Evolutionary conservation across 2,888 invertebrate species (phyloP).

Genomic region (Acholoe squamosa): DNA sequence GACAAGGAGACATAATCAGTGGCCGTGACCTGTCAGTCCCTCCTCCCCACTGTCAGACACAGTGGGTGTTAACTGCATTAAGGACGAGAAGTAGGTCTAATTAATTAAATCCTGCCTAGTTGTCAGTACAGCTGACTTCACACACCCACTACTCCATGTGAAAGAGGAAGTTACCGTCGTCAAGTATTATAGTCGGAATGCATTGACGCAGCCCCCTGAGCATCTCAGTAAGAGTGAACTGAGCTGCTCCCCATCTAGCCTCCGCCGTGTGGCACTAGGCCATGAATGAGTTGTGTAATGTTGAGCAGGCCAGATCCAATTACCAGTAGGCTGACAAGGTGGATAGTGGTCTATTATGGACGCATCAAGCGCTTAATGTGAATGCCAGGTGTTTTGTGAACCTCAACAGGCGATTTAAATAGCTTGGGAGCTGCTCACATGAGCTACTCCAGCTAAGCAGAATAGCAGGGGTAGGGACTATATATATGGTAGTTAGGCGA

Average conservation of each 20-base stretch:
- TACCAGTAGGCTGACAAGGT: not conserved
- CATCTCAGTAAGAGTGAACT: not conserved
- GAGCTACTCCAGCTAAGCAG: too few relatives aligned
- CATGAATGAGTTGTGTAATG: not conserved
- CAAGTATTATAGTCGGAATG: not conserved
- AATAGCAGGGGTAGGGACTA: too few relatives aligned
- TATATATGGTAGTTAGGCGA: too few relatives aligned
- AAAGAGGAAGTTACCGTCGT: not conserved
- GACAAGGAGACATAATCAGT: too few relatives aligned
- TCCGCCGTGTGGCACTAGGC: not conserved
- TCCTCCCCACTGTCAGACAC: conserved; percentile 2
- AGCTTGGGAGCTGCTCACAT: not conserved
- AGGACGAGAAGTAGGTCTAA: not conserved
- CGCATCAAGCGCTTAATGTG: not conserved
- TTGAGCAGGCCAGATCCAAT: conserved; percentile 8
- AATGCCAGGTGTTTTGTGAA: conserved; percentile 12
- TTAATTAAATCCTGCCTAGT: conserved; percentile 22
- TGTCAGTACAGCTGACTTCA: not conserved
- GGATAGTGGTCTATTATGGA: not conserved
- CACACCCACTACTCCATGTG: not conserved
- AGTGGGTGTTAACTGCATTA: conserved; percentile 9
- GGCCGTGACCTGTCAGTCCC: not conserved
- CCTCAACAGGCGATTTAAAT: not conserved
- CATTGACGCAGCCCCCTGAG: not conserved
- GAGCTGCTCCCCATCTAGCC: not conserved